Evolutionary conservation across 2,113 vertebrate species (phyloP), one percentile per base, ranked within the genome.

Genomic region (Bombycilla garrulus): DNA sequence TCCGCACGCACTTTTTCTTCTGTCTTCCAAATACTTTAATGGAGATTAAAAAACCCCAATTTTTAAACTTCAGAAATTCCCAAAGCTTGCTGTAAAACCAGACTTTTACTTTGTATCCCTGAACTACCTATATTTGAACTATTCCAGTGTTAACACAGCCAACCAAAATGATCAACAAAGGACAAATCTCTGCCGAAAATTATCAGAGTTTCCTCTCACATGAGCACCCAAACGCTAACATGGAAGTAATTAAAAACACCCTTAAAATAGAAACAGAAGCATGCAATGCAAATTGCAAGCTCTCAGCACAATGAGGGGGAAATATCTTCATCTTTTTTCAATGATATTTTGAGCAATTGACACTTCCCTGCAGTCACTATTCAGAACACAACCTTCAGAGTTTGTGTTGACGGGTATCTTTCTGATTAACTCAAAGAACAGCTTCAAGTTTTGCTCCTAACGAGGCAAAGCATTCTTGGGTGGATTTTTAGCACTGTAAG

Each of bases 201-300:
- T 42, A 26, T 65, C 91, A 90, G 85, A 53, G 60, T 48, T 92
- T 96, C 92, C 92, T 92, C 81, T 93, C 93, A 83, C 0, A 2
- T 74, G 69, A 90, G 65, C 70, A 71, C 38, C 60, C 28, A 71
- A 92, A 95, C 6, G 35, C 38, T 65, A 94, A 84, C 40, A 61
- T 79, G 92, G 95, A 95, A 95, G 88, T 86, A 92, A 96, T 96
- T 95, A 79, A 95, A 90, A 93, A 71, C 80, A 93, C 65, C n/a
- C 85, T 57, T 54, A 93, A 93, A 96, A 93, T 45, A 93, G 86
- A 81, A 84, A 54, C 1, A 4, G 20, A 84, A 81, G 76, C 48
- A 64, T 1, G 1, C 2, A 0, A 35, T 36, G 14, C 36, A 66
- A 67, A 90, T 24, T 48, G 67, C 79, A 88, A 88, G 64, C 60